phyloP scores from a whole-genome alignment of 64 coral and sea anemone species.

The Pachyseris speciosa region DNA sequence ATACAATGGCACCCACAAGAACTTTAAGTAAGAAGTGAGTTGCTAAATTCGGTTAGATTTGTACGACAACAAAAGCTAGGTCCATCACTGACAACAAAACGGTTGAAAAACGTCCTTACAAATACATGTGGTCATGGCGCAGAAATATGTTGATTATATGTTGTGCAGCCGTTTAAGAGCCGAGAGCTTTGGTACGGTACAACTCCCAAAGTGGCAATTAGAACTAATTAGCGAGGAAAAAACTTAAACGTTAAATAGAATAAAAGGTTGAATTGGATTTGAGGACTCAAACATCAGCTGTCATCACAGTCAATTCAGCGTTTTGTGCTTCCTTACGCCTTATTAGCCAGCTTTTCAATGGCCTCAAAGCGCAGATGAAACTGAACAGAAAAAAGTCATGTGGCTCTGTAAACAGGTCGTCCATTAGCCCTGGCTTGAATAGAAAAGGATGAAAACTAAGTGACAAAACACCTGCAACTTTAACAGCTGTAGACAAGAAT shows the following conservation, averaged over 20 bases:
- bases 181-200: no score
- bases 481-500: constrained; percentile 23
- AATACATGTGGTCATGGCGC: background rate
- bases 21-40: no score
- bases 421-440: background rate
- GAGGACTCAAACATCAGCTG: background rate
- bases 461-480: background rate
- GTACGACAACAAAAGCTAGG: no score
- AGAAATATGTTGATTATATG: no score
- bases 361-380: background rate
- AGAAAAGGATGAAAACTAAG: background rate
- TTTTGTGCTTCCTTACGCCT: background rate
- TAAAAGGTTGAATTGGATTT: background rate
- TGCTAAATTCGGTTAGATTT: no score
- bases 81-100: no score
- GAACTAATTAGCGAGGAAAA: background rate
- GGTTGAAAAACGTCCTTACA: no score
- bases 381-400: background rate
- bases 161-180: no score
- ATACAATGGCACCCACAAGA: no score
- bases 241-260: background rate
- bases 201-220: background rate
- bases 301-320: background rate
- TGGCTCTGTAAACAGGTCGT: background rate
- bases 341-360: background rate